phyloP scores from a whole-genome alignment of 2,113 vertebrate genomes.

The Callipepla californica region DNA sequence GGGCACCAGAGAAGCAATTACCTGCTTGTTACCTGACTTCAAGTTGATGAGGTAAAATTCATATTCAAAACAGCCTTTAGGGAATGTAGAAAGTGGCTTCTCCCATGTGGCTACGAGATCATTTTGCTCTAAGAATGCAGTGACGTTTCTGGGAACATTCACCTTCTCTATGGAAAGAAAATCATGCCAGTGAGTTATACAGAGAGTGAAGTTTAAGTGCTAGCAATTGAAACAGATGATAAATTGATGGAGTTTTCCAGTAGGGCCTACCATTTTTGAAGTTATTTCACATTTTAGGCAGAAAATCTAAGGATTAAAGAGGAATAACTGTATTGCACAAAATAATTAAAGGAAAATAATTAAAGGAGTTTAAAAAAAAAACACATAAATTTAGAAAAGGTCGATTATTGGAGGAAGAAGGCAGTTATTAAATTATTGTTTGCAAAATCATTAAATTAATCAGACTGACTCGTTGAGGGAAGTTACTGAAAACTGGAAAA shows the following conservation, averaged over 20 bases:
- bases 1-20: slow-evolving; percentile 48
- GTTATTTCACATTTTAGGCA: not conserved
- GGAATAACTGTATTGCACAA: not conserved
- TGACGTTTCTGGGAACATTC: slow-evolving; percentile 74
- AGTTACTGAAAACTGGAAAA: not conserved
- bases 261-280: not conserved
- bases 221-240: not conserved
- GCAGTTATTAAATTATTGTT: not conserved
- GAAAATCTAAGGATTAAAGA: slow-evolving; percentile 1
- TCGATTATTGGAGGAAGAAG: fast-evolving
- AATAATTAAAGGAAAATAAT: not conserved
- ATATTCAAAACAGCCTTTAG: slow-evolving; percentile 67
- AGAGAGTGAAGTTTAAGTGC: not conserved
- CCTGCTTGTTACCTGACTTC: slow-evolving; percentile 64
- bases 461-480: not conserved
- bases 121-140: slow-evolving; percentile 25
- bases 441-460: not conserved
- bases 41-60: slow-evolving; percentile 70
- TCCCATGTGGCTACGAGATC: slow-evolving; percentile 67
- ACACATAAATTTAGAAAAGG: not conserved
- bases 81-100: slow-evolving; percentile 71
- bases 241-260: not conserved
- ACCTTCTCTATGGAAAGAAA: slow-evolving; percentile 64
- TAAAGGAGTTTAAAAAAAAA: not conserved
- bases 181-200: not conserved